A percentile compares a stretch with the other conserved stretches of the same genome.
Conservation (phyloP, 2,797 vertebrate species). For the Ctenochaetus hawaiiensis region DNA sequence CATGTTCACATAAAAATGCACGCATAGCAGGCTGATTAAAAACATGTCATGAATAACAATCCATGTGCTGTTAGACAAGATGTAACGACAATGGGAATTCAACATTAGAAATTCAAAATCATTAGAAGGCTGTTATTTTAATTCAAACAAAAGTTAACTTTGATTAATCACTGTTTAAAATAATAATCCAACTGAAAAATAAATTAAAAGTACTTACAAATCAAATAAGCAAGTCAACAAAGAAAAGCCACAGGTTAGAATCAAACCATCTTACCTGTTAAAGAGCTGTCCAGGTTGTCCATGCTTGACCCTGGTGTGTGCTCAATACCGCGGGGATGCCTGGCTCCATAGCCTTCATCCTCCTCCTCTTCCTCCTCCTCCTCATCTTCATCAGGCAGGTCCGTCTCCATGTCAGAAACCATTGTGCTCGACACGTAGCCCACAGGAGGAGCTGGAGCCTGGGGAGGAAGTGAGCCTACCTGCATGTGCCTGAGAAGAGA, state of each 20-base stretch:
- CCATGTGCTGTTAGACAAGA: constrained; percentile 51
- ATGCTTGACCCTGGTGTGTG: constrained; percentile 98
- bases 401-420: constrained; percentile 97
- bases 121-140: constrained; percentile 8
- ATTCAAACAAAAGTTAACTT: constrained; percentile 16
- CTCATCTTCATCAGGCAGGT: constrained; percentile 91
- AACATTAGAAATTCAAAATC: constrained; percentile 6
- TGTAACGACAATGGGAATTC: constrained; percentile 26
- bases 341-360: constrained; percentile 94
- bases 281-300: constrained; percentile 98
- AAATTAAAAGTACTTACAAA: neutral
- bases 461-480: constrained; percentile 92
- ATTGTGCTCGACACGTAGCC: constrained; percentile 97
- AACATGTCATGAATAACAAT: constrained; percentile 48
- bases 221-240: neutral
- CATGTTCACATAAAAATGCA: constrained; percentile 65
- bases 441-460: constrained; percentile 94
- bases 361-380: constrained; percentile 92
- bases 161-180: neutral
- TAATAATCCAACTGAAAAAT: neutral
- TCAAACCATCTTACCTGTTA: constrained; percentile 89
- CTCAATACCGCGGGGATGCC: constrained; percentile 92
- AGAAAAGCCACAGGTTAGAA: neutral
- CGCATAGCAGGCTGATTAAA: constrained; percentile 42
- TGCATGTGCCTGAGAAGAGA: constrained; percentile 92